A percentile compares a stretch with the other conserved stretches of the same genome.
Conservation (phyloP, 1,140 invertebrate species). For the Chironomus striatipennis region DNA sequence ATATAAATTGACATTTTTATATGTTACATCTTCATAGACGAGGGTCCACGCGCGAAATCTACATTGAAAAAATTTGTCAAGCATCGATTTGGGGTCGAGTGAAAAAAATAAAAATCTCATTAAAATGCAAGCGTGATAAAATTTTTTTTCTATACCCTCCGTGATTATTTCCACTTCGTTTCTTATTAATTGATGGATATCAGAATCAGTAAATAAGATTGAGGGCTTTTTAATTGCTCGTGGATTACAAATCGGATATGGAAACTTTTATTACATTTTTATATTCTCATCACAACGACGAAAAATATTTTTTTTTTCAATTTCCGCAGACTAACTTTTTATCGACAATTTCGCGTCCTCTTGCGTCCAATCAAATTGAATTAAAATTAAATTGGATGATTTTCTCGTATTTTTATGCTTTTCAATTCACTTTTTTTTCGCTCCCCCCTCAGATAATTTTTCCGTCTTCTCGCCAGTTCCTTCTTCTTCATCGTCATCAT, state of each 20-base stretch:
- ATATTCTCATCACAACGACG: too few species aligned
- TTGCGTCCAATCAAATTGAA: not conserved
- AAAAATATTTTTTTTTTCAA: not conserved
- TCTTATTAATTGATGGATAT: conserved; percentile 24
- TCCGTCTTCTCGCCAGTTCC: too few species aligned
- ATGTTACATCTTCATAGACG: not conserved
- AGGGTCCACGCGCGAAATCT: not conserved
- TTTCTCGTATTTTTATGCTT: not conserved
- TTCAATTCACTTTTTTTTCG: not conserved
- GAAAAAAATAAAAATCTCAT: too few species aligned
- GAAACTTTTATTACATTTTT: too few species aligned
- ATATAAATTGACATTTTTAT: conserved; percentile 22
- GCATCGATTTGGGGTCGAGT: not conserved
- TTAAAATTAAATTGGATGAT: not conserved
- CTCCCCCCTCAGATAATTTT: not conserved
- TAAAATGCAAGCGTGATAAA: conserved; percentile 15
- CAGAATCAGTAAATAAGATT: conserved; percentile 4
- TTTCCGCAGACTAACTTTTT: not conserved
- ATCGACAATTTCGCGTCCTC: not conserved
- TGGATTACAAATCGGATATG: not conserved
- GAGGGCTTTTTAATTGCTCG: conserved; percentile 19
- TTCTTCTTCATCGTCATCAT: too few species aligned
- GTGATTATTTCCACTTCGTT: conserved; percentile 6
- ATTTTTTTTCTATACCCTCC: not conserved
- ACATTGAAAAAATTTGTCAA: too few species aligned